Evolutionary conservation across 2,113 vertebrate genomes (phyloP).

Genomic region (Bubo blakistoni): DNA sequence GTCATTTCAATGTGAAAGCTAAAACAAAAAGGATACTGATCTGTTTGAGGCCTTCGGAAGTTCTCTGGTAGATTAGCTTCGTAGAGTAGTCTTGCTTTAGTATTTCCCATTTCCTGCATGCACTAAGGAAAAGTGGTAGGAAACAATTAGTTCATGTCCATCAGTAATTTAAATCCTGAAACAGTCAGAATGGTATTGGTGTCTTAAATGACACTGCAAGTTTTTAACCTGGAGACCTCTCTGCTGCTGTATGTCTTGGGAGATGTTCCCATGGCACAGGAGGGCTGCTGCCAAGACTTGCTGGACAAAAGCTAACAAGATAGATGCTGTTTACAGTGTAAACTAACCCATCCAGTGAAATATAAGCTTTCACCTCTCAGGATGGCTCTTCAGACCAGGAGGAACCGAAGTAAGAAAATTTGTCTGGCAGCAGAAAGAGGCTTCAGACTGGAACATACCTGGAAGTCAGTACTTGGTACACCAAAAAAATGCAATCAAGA

Average conservation of each 20-base stretch:
- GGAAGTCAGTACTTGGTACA: background rate
- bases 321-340: background rate
- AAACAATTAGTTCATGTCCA: background rate
- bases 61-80: constrained; percentile 95
- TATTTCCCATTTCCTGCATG: constrained; percentile 98
- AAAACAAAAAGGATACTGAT: constrained; percentile 92
- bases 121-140: constrained; percentile 75
- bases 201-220: background rate
- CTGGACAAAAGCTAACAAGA: background rate
- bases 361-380: background rate
- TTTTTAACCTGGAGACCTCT: background rate
- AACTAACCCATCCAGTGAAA: background rate
- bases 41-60: constrained; percentile 95
- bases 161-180: background rate
- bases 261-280: fast-evolving
- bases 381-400: background rate
- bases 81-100: constrained; percentile 87
- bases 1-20: background rate
- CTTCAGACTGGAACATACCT: background rate
- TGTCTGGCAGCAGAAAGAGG: background rate
- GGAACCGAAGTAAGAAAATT: background rate
- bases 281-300: background rate
- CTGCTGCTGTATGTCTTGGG: fast-evolving
- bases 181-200: background rate
- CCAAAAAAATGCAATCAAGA: background rate